phyloP scores from a whole-genome alignment of 2,888 invertebrate genomes.

The Beris morrisii region DNA sequence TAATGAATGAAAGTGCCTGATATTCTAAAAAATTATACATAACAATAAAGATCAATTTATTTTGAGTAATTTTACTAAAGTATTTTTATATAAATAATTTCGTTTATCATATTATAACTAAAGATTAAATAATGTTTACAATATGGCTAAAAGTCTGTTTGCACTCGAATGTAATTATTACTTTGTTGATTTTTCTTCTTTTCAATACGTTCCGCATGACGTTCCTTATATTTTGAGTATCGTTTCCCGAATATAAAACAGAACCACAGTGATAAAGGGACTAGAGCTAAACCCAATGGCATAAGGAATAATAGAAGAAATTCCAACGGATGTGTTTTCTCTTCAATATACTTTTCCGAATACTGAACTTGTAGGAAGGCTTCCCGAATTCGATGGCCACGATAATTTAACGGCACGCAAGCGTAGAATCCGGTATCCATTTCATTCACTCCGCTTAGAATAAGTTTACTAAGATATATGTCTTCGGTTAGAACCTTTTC shows the following conservation, averaged over 20 bases:
- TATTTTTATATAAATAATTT: too few species aligned
- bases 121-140: too few species aligned
- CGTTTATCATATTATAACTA: too few species aligned
- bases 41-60: too few species aligned
- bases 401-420: slow-evolving; percentile 53
- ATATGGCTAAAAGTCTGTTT: too few species aligned
- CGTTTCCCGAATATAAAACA: slow-evolving; percentile 43
- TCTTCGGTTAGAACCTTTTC: slow-evolving; percentile 50
- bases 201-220: slow-evolving; percentile 11
- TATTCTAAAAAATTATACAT: too few species aligned
- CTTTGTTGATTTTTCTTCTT: slow-evolving; percentile 8
- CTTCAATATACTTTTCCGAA: not conserved
- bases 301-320: slow-evolving; percentile 52
- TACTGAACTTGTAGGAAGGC: slow-evolving; percentile 47
- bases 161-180: slow-evolving; percentile 13
- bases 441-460: slow-evolving; percentile 47
- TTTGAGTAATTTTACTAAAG: too few species aligned
- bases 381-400: slow-evolving; percentile 51
- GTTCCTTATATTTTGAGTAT: slow-evolving; percentile 14
- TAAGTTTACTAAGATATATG: slow-evolving; percentile 52
- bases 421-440: slow-evolving; percentile 52
- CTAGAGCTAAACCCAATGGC: slow-evolving; percentile 50
- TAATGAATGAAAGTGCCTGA: too few species aligned
- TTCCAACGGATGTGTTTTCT: slow-evolving; percentile 44
- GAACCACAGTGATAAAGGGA: slow-evolving; percentile 52